Evolutionary conservation across 1,140 invertebrate species (phyloP).

Genomic region (Hypsibius dujardini): DNA sequence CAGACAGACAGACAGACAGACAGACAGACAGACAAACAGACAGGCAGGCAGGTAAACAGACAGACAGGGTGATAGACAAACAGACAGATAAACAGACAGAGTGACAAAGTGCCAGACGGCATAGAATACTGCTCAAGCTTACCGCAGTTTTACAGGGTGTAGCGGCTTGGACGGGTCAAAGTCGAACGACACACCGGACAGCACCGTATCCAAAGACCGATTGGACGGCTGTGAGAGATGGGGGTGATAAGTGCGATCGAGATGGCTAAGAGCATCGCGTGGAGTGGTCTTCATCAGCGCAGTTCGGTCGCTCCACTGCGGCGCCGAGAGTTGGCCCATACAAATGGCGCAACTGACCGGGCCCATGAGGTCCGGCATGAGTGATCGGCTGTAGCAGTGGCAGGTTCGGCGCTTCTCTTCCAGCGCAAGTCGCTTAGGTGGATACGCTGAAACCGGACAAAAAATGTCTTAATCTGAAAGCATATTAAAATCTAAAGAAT

Average conservation of each 20-base stretch:
- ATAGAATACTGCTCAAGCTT: too few species aligned
- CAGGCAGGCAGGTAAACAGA: too few species aligned
- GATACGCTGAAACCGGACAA: not conserved
- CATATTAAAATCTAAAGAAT: too few species aligned
- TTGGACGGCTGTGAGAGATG: not conserved
- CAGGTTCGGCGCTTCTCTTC: not conserved
- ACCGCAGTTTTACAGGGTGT: not conserved
- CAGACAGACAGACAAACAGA: too few species aligned
- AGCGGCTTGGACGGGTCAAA: not conserved
- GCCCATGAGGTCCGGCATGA: slow-evolving; percentile 3
- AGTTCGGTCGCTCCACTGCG: not conserved
- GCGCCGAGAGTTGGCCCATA: not conserved
- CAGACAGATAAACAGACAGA: too few species aligned
- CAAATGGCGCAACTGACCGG: slow-evolving; percentile 10
- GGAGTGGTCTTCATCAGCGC: not conserved
- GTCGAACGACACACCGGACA: slow-evolving; percentile 7
- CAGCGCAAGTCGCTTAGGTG: not conserved
- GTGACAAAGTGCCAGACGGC: too few species aligned
- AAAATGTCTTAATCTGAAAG: too few species aligned
- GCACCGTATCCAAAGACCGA: not conserved
- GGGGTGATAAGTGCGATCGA: not conserved
- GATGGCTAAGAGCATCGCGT: not conserved
- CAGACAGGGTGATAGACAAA: too few species aligned
- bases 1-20: too few species aligned
- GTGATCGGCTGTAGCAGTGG: not conserved